Conservation (phyloP, 2,797 vertebrate species). For the Paramormyrops hopkinsi region DNA sequence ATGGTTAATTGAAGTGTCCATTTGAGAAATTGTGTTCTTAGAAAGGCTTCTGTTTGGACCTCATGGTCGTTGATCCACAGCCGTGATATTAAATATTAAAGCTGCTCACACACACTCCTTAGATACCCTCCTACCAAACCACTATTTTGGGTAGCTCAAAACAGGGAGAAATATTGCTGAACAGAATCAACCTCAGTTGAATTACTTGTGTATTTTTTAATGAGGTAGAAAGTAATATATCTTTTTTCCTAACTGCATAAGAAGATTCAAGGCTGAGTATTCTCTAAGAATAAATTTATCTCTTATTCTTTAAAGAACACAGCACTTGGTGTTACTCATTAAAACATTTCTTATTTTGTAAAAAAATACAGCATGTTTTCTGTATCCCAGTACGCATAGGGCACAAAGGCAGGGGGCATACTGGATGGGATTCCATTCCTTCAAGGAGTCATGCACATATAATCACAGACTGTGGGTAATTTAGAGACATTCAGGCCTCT, state of each 20-base stretch:
- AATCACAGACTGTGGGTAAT: background rate
- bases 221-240: background rate
- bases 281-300: background rate
- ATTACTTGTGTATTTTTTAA: slow-evolving; percentile 8
- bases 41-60: slow-evolving; percentile 5
- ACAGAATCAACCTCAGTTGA: background rate
- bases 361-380: background rate
- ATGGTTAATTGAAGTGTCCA: slow-evolving; percentile 21
- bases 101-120: background rate
- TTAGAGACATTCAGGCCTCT: background rate
- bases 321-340: background rate
- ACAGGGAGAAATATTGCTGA: background rate
- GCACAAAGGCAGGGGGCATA: background rate
- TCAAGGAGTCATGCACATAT: background rate
- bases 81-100: slow-evolving; percentile 13
- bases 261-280: slow-evolving; percentile 1
- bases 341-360: background rate
- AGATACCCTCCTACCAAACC: slow-evolving; percentile 14
- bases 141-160: background rate
- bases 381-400: background rate
- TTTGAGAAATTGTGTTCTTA: slow-evolving; percentile 10
- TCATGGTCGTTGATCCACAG: background rate
- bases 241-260: background rate
- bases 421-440: background rate
- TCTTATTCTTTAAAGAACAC: background rate